phyloP scores from a whole-genome alignment of 2,888 invertebrate species.

The Lasioglossum lativentre region DNA sequence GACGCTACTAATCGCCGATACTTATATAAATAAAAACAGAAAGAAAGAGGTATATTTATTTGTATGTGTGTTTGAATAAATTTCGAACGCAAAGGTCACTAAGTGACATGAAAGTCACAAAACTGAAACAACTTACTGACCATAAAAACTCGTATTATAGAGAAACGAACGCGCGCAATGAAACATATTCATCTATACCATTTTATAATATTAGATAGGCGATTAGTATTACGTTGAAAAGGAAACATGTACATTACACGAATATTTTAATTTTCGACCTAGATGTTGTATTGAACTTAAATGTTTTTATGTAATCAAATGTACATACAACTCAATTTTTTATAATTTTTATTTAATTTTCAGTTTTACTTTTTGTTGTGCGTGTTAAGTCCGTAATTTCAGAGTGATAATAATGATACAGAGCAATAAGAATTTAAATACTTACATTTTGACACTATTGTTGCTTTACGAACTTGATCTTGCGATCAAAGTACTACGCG shows the following conservation, averaged over 20 bases:
- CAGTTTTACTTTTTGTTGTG: conserved; percentile 39
- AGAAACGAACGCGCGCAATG: conserved; percentile 51
- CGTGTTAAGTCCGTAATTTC: conserved; percentile 24
- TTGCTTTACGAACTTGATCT: conserved; percentile 27
- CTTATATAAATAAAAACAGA: conserved; percentile 26
- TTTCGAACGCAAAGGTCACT: conserved; percentile 25
- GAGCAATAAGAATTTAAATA: conserved; percentile 59
- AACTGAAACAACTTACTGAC: conserved; percentile 44
- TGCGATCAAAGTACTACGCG: conserved; percentile 10
- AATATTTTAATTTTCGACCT: conserved; percentile 61
- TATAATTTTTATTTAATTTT: conserved; percentile 36
- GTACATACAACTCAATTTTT: conserved; percentile 54
- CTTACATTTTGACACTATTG: conserved; percentile 28
- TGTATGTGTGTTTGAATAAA: conserved; percentile 43
- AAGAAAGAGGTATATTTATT: conserved; percentile 60
- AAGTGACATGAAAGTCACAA: conserved; percentile 35
- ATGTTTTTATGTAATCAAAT: conserved; percentile 59
- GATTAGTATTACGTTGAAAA: conserved; percentile 49
- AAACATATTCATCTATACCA: conserved; percentile 52
- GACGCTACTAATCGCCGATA: conserved; percentile 38
- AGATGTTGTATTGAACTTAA: conserved; percentile 40
- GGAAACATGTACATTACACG: conserved; percentile 54
- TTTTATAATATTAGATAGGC: conserved; percentile 58
- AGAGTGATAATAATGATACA: conserved; percentile 51
- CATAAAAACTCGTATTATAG: conserved; percentile 39